These are phyloP conservation scores for Folsomia candida DNA, from an alignment of 2,888 invertebrate species.

Conservation along the genomic window DNA sequence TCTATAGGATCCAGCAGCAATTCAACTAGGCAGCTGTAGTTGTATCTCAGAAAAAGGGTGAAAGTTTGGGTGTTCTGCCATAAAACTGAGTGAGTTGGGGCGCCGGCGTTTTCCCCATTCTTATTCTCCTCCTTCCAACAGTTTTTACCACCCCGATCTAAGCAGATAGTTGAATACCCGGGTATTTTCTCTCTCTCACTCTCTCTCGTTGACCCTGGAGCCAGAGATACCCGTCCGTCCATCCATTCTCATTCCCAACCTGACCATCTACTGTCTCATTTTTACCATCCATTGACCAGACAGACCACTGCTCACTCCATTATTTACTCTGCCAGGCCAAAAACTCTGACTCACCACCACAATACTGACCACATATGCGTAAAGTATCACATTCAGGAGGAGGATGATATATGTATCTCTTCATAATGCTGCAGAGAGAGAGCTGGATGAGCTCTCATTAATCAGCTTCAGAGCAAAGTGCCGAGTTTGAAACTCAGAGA, in stretches of 20 bases:
- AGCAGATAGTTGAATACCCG: conserved; percentile 10
- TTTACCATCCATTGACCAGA: conserved; percentile 25
- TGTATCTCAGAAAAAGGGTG: conserved; percentile 40
- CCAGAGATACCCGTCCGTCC: conserved; percentile 1
- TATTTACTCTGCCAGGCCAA: neutral
- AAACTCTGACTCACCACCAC: neutral
- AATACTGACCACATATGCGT: too few species aligned
- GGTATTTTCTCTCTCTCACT: conserved; percentile 6
- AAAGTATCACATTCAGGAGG: neutral
- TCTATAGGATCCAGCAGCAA: too few species aligned
- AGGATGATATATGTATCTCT: neutral
- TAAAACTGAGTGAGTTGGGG: conserved; percentile 43
- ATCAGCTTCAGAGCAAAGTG: neutral
- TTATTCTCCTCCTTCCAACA: conserved; percentile 47
- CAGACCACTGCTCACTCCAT: neutral
- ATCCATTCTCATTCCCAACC: neutral
- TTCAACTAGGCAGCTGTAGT: too few species aligned
- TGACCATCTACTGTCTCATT: conserved; percentile 21
- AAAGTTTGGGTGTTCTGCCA: conserved; percentile 49
- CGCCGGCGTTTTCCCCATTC: conserved; percentile 50
- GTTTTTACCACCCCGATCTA: conserved; percentile 48
- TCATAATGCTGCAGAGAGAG: too few species aligned
- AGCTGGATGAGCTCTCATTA: too few species aligned
- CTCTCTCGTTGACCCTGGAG: neutral
- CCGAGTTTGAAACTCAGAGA: too few species aligned